Percentiles rank a stretch among this genome's conserved stretches.
Evolutionary conservation across 2,113 vertebrate genomes (phyloP).

Genomic region (Pogonocichla stellata): DNA sequence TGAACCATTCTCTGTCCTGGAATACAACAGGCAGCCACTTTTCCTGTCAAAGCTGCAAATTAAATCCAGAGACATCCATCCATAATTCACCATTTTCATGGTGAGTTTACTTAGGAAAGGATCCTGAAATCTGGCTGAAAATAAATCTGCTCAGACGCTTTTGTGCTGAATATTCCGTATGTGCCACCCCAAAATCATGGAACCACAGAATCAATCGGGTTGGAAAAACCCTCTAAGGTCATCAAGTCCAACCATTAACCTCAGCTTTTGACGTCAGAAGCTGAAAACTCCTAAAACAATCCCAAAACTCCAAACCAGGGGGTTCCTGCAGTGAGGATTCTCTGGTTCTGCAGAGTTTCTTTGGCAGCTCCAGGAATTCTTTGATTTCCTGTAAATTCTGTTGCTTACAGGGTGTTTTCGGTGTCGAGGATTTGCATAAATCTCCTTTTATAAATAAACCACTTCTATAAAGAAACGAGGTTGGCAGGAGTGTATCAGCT

Average conservation of each 20-base stretch:
- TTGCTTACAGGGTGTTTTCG: neutral
- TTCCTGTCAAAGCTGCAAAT: neutral
- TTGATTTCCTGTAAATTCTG: neutral
- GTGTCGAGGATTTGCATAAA: neutral
- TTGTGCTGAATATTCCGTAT: rapidly evolving
- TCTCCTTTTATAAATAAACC: neutral
- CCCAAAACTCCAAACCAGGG: neutral
- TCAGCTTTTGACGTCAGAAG: neutral
- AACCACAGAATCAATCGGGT: neutral
- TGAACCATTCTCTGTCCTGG: neutral
- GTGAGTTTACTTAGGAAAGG: neutral
- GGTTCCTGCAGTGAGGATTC: neutral
- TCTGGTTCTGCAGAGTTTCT: neutral
- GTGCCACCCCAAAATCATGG: rapidly evolving
- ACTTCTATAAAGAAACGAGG: neutral
- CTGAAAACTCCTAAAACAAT: neutral
- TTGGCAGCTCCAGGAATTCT: neutral
- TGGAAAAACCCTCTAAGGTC: neutral
- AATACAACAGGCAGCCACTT: neutral
- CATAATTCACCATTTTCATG: neutral
- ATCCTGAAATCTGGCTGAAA: neutral
- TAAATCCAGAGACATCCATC: neutral
- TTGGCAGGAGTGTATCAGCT: neutral
- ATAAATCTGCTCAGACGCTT: neutral
- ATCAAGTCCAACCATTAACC: neutral